Percentiles rank a stretch among this genome's conserved stretches.
Evolutionary conservation across 1,140 invertebrate species (phyloP).

Genomic region (Teleopsis dalmanni): DNA sequence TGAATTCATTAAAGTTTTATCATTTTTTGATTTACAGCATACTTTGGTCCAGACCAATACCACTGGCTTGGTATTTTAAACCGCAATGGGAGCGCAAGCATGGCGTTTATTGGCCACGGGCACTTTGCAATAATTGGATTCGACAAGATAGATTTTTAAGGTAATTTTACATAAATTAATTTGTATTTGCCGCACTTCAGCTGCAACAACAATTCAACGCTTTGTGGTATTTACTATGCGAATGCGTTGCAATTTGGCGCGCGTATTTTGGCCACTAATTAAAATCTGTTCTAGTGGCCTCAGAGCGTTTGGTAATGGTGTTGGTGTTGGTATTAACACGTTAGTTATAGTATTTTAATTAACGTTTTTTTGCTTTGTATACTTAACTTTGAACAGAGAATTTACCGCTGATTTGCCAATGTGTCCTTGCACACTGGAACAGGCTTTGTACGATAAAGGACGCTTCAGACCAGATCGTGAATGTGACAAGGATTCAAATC

Average conservation of each 20-base stretch:
- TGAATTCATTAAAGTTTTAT: too few relatives aligned
- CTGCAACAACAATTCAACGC: too few relatives aligned
- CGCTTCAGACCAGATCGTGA: constrained; percentile 83
- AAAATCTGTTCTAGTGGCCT: not conserved
- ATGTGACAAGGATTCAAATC: constrained; percentile 87
- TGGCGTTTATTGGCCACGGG: constrained; percentile 69
- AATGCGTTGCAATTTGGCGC: too few relatives aligned
- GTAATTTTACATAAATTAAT: too few relatives aligned
- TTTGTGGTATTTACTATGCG: too few relatives aligned
- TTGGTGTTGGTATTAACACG: too few relatives aligned
- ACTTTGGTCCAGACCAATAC: constrained; percentile 85
- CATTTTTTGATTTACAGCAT: constrained; percentile 47
- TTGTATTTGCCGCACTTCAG: too few relatives aligned
- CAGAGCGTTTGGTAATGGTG: too few relatives aligned
- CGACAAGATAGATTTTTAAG: constrained; percentile 71
- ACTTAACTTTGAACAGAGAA: too few relatives aligned
- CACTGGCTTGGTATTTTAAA: constrained; percentile 85
- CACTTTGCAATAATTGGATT: constrained; percentile 82
- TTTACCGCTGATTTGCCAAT: constrained; percentile 77
- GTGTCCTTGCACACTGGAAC: constrained; percentile 87
- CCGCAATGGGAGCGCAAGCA: constrained; percentile 75
- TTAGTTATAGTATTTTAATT: not conserved
- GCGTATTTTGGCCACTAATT: not conserved
- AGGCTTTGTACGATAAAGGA: constrained; percentile 86
- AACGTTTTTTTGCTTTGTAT: too few relatives aligned